Evolutionary conservation across 2,888 invertebrate genomes (phyloP).

Genomic region (Tenthredo scrophulariae): DNA sequence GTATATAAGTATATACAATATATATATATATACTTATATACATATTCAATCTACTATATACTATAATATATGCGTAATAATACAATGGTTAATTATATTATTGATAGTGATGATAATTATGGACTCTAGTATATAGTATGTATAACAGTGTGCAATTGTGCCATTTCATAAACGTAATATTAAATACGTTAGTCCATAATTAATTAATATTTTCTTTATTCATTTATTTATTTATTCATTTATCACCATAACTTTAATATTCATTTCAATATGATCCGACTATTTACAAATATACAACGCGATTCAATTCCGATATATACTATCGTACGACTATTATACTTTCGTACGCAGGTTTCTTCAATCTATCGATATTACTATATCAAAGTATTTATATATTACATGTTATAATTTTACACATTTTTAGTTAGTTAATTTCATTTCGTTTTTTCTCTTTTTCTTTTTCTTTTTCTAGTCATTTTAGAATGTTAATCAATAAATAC

Average conservation of each 20-base stretch:
- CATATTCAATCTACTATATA: constrained; percentile 57
- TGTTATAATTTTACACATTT: constrained; percentile 18
- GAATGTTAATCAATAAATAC: constrained; percentile 11
- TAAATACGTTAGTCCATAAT: constrained; percentile 39
- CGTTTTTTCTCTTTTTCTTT: constrained; percentile 26
- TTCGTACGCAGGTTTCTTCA: constrained; percentile 23
- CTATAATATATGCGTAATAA: constrained; percentile 54
- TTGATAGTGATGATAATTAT: constrained; percentile 28
- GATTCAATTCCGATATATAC: constrained; percentile 60
- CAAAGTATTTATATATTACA: constrained; percentile 14
- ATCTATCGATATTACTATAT: constrained; percentile 4
- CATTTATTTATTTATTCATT: constrained; percentile 36
- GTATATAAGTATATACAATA: too few species aligned
- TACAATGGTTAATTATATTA: constrained; percentile 46
- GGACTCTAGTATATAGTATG: background rate
- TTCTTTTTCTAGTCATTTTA: constrained; percentile 51
- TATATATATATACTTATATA: constrained; percentile 42
- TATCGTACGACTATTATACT: constrained; percentile 5
- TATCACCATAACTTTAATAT: constrained; percentile 42
- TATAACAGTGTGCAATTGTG: constrained; percentile 15
- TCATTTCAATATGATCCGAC: constrained; percentile 40
- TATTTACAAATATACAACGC: constrained; percentile 69
- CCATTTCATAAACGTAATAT: constrained; percentile 17
- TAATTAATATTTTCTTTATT: constrained; percentile 31
- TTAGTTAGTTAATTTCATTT: constrained; percentile 55